Conservation (phyloP, 2,888 invertebrate species). For the Ceriagrion tenellum region DNA sequence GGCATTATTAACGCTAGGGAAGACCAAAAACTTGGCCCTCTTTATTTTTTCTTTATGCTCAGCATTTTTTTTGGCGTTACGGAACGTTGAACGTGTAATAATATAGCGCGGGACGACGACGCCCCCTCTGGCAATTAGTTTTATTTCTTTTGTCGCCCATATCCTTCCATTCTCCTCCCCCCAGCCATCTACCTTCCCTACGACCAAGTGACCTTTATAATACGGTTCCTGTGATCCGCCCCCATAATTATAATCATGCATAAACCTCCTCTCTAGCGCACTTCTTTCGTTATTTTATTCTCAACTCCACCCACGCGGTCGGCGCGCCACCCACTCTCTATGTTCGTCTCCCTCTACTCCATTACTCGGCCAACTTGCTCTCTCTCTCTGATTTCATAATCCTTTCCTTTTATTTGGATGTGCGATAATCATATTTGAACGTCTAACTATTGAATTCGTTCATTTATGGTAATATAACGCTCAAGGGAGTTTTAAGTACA, state of each 20-base stretch:
- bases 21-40: not conserved
- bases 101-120: not conserved
- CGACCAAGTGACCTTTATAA: not conserved
- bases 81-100: not conserved
- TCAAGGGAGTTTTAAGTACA: too few relatives aligned
- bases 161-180: not conserved
- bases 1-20: not conserved
- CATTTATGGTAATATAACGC: too few relatives aligned
- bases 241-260: conserved; percentile 5
- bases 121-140: not conserved
- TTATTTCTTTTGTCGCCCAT: not conserved
- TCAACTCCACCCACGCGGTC: not conserved
- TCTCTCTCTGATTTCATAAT: too few relatives aligned
- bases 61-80: not conserved
- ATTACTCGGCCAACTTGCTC: not conserved
- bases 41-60: not conserved
- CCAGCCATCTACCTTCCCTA: not conserved
- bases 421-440: too few relatives aligned
- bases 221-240: not conserved
- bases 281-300: not conserved
- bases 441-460: too few relatives aligned
- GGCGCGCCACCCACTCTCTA: not conserved
- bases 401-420: too few relatives aligned
- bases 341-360: not conserved
- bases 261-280: not conserved